Percentiles rank a stretch among this genome's conserved stretches.
Conservation (phyloP, 2,888 invertebrate genomes). For the Tetragonisca angustula region DNA sequence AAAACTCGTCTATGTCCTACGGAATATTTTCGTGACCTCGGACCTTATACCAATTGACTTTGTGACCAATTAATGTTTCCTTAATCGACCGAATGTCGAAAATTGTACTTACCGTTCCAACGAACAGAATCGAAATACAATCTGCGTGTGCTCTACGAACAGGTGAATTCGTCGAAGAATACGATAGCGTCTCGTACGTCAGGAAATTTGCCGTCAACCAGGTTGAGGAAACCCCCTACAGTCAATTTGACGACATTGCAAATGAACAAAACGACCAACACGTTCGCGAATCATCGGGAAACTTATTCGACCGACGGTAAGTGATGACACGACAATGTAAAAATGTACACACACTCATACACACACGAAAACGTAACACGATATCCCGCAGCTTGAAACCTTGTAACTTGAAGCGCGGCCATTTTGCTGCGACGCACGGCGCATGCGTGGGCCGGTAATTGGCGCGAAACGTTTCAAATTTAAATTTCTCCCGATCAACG, state of each 20-base stretch:
- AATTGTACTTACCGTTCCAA: slow-evolving; percentile 18
- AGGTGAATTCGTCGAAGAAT: slow-evolving; percentile 77
- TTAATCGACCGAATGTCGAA: background rate
- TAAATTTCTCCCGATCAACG: background rate
- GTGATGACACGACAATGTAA: background rate
- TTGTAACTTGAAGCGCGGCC: too few relatives aligned
- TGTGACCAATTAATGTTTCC: background rate
- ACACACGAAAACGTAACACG: background rate
- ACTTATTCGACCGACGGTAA: slow-evolving; percentile 50
- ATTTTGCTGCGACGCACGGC: background rate
- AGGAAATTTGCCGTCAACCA: slow-evolving; percentile 53
- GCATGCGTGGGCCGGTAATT: background rate
- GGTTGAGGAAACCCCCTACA: slow-evolving; percentile 60
- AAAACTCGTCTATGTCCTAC: background rate
- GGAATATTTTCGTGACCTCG: background rate
- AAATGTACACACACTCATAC: background rate
- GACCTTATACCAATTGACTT: slow-evolving; percentile 25
- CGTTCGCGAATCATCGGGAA: slow-evolving; percentile 36
- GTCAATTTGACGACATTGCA: slow-evolving; percentile 44
- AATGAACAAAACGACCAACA: slow-evolving; percentile 37
- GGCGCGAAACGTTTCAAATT: background rate
- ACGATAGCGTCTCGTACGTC: slow-evolving; percentile 67
- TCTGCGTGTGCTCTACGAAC: slow-evolving; percentile 61
- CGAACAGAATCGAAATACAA: slow-evolving; percentile 27
- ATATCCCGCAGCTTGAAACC: background rate